phyloP scores from a whole-genome alignment of 2,888 invertebrate genomes.

The Heliconius cydno region DNA sequence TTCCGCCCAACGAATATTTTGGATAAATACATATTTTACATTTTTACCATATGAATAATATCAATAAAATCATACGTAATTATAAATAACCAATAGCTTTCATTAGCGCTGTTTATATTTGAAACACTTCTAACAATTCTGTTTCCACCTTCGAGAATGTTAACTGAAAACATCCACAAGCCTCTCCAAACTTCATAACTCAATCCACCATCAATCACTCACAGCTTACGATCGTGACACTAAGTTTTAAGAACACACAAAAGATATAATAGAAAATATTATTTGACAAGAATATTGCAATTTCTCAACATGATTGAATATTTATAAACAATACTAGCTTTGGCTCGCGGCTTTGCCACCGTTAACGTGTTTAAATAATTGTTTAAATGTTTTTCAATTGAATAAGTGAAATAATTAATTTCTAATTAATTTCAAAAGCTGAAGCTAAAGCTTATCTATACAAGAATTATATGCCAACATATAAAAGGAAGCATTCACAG shows the following conservation, averaged over 20 bases:
- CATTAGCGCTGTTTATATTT: conserved; percentile 6
- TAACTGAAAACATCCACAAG: background rate
- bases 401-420: background rate
- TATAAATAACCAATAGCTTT: background rate
- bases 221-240: conserved; percentile 14
- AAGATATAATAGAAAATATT: conserved; percentile 1
- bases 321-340: background rate
- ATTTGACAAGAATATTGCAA: background rate
- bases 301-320: background rate
- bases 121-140: background rate
- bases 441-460: background rate
- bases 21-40: background rate
- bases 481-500: background rate
- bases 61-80: background rate
- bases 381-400: too few species aligned
- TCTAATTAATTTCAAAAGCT: background rate
- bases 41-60: background rate
- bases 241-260: conserved; percentile 14
- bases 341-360: background rate
- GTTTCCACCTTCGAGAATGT: conserved; percentile 2
- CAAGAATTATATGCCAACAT: too few species aligned
- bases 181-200: background rate
- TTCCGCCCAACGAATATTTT: background rate
- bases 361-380: background rate
- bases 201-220: conserved; percentile 22